Percentiles rank a stretch among this genome's conserved stretches.
Evolutionary conservation across 2,113 vertebrate species (phyloP).

Genomic region (Arenaria interpres): DNA sequence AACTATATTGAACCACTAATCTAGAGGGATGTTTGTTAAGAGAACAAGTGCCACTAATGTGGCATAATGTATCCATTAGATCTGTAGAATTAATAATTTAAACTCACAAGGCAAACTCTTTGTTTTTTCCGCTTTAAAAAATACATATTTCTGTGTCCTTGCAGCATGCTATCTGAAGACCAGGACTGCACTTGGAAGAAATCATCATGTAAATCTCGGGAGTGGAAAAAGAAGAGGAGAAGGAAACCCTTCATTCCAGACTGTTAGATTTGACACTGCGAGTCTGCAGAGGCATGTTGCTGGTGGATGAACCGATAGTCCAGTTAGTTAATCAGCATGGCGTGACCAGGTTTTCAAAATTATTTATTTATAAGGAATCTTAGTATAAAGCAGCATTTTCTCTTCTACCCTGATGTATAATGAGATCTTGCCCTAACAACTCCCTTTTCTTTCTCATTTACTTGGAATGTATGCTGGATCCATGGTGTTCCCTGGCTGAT

Average conservation of each 20-base stretch:
- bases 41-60: conserved; percentile 56
- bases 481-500: background rate
- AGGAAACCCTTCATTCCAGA: conserved; percentile 60
- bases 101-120: background rate
- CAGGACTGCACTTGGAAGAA: background rate
- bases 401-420: background rate
- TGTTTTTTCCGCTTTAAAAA: conserved; percentile 12
- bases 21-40: conserved; percentile 52
- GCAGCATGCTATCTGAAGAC: conserved; percentile 58
- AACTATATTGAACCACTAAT: conserved; percentile 52
- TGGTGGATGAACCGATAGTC: conserved; percentile 52
- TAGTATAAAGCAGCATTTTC: conserved; percentile 12
- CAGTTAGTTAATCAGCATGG: conserved; percentile 28
- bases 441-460: background rate
- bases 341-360: conserved; percentile 16
- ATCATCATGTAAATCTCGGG: conserved; percentile 26
- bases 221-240: conserved; percentile 41
- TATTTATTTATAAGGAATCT: conserved; percentile 27
- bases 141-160: conserved; percentile 48
- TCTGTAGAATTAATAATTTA: conserved; percentile 68
- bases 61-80: conserved; percentile 65
- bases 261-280: conserved; percentile 54
- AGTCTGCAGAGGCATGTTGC: conserved; percentile 71
- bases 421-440: background rate
- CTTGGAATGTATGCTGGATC: background rate